A percentile compares a stretch with the other conserved stretches of the same genome.
phyloP scores from a whole-genome alignment of 2,888 invertebrate genomes.

The Orthosia cruda region DNA sequence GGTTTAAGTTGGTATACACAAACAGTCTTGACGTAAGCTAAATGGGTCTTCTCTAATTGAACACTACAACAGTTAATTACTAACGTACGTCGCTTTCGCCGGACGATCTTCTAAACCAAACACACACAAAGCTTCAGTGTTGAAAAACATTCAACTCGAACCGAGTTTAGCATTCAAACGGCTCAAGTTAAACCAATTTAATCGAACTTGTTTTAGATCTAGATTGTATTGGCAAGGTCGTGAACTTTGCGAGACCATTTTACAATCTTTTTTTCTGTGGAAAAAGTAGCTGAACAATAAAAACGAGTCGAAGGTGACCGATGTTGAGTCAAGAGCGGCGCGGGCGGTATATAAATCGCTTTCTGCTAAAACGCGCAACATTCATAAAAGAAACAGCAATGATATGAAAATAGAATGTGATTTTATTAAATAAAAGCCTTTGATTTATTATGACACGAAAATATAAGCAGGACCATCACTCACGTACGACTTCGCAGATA shows the following conservation, averaged over 20 bases:
- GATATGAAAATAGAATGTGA: constrained; percentile 13
- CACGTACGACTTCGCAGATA: background rate
- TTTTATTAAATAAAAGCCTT: constrained; percentile 13
- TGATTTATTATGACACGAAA: constrained; percentile 8
- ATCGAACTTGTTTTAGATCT: constrained; percentile 75
- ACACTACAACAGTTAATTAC: constrained; percentile 78
- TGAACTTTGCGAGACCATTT: constrained; percentile 56
- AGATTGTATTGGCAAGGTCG: constrained; percentile 70
- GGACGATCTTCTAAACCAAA: constrained; percentile 79
- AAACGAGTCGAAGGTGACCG: constrained; percentile 44
- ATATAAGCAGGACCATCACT: background rate
- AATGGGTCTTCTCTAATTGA: constrained; percentile 75
- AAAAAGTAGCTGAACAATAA: constrained; percentile 36
- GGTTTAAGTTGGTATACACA: constrained; percentile 6
- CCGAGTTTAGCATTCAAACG: constrained; percentile 79
- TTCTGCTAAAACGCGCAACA: constrained; percentile 14
- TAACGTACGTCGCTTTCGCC: constrained; percentile 71
- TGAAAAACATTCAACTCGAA: constrained; percentile 79
- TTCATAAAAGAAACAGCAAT: constrained; percentile 30
- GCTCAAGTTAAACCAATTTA: constrained; percentile 79
- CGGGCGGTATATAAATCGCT: constrained; percentile 37
- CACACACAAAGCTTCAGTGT: constrained; percentile 78
- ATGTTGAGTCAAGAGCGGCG: constrained; percentile 21
- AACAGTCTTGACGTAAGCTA: constrained; percentile 55
- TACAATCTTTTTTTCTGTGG: constrained; percentile 41